A percentile compares a stretch with the other conserved stretches of the same genome.
Evolutionary conservation across 2,888 invertebrate genomes (phyloP).

Genomic region (Zaprionus obscuricornis): DNA sequence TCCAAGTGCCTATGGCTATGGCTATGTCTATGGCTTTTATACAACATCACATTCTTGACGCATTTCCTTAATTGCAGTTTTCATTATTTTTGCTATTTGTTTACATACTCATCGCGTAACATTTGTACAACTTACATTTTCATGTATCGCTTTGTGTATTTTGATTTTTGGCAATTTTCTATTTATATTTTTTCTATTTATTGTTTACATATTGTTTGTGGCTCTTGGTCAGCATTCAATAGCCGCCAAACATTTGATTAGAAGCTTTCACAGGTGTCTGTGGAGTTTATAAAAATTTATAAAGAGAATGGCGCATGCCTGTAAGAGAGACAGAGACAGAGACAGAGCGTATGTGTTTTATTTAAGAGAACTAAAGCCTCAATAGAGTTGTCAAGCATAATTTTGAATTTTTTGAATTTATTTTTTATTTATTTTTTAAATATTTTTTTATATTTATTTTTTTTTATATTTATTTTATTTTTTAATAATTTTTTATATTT

Average conservation of each 20-base stretch:
- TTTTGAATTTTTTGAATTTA: too few species aligned
- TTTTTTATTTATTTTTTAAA: not conserved
- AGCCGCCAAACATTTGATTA: constrained; percentile 46
- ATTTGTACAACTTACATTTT: not conserved
- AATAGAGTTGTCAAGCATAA: constrained; percentile 47
- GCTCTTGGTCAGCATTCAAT: constrained; percentile 31
- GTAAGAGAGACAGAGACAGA: constrained; percentile 3
- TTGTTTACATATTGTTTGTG: too few species aligned
- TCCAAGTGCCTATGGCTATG: too few species aligned
- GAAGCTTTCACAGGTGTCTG: constrained; percentile 69
- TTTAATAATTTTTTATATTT: not conserved
- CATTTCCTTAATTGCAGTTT: constrained; percentile 52
- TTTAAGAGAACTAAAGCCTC: constrained; percentile 26
- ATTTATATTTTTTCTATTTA: constrained; percentile 10
- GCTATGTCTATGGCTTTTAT: too few species aligned
- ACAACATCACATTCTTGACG: constrained; percentile 50
- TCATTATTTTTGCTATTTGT: constrained; percentile 36
- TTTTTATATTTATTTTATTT: too few species aligned
- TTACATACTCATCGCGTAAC: constrained; percentile 21
- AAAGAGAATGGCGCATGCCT: constrained; percentile 24
- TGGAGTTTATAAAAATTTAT: constrained; percentile 33
- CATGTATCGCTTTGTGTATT: not conserved
- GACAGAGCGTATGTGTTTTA: not conserved
- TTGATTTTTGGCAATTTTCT: constrained; percentile 17
- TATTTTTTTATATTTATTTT: not conserved